A percentile compares a stretch with the other conserved stretches of the same genome.
Conservation (phyloP, 2,113 vertebrate genomes). For the Lutjanus erythropterus region DNA sequence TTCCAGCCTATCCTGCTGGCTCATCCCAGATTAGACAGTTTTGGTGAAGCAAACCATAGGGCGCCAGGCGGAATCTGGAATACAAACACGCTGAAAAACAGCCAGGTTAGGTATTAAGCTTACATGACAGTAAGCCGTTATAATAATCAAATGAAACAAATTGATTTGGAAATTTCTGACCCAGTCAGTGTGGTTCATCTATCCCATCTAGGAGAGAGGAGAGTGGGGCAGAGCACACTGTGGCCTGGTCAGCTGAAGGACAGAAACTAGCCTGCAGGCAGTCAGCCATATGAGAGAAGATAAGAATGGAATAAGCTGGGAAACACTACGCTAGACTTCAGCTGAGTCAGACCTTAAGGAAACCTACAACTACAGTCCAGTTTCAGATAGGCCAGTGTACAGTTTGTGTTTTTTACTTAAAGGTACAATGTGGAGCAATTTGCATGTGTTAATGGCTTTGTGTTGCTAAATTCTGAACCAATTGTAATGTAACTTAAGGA, state of each 20-base stretch:
- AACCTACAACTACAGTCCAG: not conserved
- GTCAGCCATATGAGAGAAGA: not conserved
- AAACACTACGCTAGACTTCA: not conserved
- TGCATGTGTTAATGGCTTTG: no score
- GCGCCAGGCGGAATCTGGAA: constrained; percentile 6
- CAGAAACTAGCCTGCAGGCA: not conserved
- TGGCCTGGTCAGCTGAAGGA: constrained; percentile 23
- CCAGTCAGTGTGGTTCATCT: not conserved
- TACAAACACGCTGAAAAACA: not conserved
- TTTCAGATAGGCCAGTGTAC: not conserved
- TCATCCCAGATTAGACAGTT: constrained; percentile 59
- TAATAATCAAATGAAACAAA: not conserved
- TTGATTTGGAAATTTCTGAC: not conserved
- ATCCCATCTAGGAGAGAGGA: not conserved
- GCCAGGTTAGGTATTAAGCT: constrained; percentile 10
- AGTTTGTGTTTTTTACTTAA: no score
- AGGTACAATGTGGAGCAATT: no score
- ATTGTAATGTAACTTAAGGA: no score
- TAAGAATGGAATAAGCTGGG: not conserved
- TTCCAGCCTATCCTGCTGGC: constrained; percentile 38
- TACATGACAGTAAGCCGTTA: not conserved
- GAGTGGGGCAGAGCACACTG: not conserved
- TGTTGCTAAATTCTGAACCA: no score
- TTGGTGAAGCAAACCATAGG: constrained; percentile 30
- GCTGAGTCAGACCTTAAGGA: not conserved